Base-by-base conservation (phyloP, 2,888 invertebrate species). In the Thumatha senex region DNA sequence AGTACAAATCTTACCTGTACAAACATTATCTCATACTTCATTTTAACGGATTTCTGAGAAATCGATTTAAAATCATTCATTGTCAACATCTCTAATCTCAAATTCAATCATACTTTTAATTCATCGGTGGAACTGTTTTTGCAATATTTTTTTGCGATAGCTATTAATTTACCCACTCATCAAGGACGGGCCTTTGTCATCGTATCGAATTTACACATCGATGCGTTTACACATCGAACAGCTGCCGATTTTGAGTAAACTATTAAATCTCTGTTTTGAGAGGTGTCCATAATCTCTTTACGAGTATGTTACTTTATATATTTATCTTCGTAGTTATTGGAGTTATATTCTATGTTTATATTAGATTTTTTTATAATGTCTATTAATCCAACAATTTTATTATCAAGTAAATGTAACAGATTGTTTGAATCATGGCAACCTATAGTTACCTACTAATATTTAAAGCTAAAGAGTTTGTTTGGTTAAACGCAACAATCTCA, bases 101-200 rank as follows among this genome's bases (percentile, higher is more conserved):
- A 48, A 13, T 13, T 18, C 14, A 44, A 42, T 40, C 40, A 39
- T 15, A 7, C 12, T 41, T 48, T 54, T 15, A 42, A 49, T 41
- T 14, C 46, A 30, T 48, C 45, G 45, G 54, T 48, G 47, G 7
- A 39, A 13, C n/a, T 45, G 47, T 49, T 65, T 67, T 59, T 46
- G 46, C 39, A 48, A 54, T 50, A 53, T 56, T 57, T 59, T n/a
- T 61, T 63, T 70, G 59, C 54, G 47, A 61, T 51, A 45, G 55
- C 59, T 68, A 61, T 80, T 82, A 83, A 84, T 85, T 86, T 86
- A 82, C 78, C 77, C 70, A 71, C 79, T 84, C 82, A 88, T 88
- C 84, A 82, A 80, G 81, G 70, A 73, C 69, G 63, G 60, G 77
- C 78, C 78, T 55, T 89, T 89, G 86, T 89, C 81, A 76, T 73